These are phyloP conservation scores for Cyanocitta stelleri DNA, from an alignment of 2,113 vertebrate species.

Conservation along the genomic window DNA sequence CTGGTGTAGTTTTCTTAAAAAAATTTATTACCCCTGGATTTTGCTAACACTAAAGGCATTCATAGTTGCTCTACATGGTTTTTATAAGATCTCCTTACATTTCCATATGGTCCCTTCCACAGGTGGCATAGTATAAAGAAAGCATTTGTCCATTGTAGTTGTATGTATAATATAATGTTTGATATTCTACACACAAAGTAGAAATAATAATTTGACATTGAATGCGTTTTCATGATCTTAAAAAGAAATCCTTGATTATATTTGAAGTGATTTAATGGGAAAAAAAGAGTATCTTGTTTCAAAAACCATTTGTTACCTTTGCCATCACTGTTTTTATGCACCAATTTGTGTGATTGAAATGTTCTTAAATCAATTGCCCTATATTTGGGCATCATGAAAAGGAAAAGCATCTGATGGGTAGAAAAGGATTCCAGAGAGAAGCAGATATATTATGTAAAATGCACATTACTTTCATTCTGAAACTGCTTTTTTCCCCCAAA, in stretches of 20 bases:
- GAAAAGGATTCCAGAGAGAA: not conserved
- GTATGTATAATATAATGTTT: not conserved
- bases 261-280: not conserved
- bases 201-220: not conserved
- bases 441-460: not conserved
- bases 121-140: not conserved
- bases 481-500: not conserved
- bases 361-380: not conserved
- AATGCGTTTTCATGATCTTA: not conserved
- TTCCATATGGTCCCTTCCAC: not conserved
- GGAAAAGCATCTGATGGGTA: not conserved
- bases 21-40: not conserved
- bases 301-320: not conserved
- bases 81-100: not conserved
- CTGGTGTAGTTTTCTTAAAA: not conserved
- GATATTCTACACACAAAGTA: not conserved
- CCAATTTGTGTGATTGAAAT: not conserved
- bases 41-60: constrained; percentile 19
- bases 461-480: not conserved
- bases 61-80: not conserved
- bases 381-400: not conserved
- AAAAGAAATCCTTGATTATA: not conserved
- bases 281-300: not conserved
- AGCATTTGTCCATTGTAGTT: not conserved
- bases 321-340: not conserved